Percentiles rank a stretch among this genome's conserved stretches.
These are phyloP conservation scores for Thaumetopoea pityocampa DNA, from an alignment of 1,140 invertebrate genomes.

Conservation along the genomic window DNA sequence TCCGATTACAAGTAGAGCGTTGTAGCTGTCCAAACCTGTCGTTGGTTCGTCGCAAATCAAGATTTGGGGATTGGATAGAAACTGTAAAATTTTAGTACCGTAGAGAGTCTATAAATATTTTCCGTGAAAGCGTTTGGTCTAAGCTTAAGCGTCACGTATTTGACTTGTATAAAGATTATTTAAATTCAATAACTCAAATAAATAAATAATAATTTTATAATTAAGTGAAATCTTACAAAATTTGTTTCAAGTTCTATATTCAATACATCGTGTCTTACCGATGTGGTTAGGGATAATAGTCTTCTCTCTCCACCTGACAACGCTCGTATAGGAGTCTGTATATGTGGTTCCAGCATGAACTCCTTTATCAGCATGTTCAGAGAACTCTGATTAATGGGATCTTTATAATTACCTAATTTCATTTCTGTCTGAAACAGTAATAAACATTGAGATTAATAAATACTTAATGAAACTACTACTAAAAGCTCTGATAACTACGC, in stretches of 20 bases:
- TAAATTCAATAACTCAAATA: too few relatives aligned
- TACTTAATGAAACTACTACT: too few relatives aligned
- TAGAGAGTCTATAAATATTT: too few relatives aligned
- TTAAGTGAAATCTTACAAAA: too few relatives aligned
- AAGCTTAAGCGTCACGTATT: too few relatives aligned
- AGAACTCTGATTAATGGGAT: slow-evolving; percentile 22
- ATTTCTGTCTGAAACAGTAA: slow-evolving; percentile 61
- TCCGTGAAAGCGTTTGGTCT: too few relatives aligned
- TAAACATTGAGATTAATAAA: neutral
- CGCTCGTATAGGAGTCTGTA: slow-evolving; percentile 30
- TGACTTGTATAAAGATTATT: too few relatives aligned
- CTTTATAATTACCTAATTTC: slow-evolving; percentile 50
- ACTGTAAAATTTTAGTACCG: slow-evolving; percentile 47
- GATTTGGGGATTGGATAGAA: slow-evolving; percentile 84
- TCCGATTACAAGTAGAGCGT: slow-evolving; percentile 83
- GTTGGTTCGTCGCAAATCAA: slow-evolving; percentile 91
- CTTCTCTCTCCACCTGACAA: slow-evolving; percentile 58
- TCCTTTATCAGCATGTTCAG: slow-evolving; percentile 37
- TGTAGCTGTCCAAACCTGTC: slow-evolving; percentile 89
- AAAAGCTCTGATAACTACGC: too few relatives aligned
- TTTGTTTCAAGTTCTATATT: too few relatives aligned
- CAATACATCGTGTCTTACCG: too few relatives aligned
- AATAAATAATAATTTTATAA: too few relatives aligned
- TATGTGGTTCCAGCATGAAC: slow-evolving; percentile 39
- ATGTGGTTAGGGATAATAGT: slow-evolving; percentile 48